Evolutionary conservation across 2,888 invertebrate genomes (phyloP).

Genomic region (Operophtera brumata): DNA sequence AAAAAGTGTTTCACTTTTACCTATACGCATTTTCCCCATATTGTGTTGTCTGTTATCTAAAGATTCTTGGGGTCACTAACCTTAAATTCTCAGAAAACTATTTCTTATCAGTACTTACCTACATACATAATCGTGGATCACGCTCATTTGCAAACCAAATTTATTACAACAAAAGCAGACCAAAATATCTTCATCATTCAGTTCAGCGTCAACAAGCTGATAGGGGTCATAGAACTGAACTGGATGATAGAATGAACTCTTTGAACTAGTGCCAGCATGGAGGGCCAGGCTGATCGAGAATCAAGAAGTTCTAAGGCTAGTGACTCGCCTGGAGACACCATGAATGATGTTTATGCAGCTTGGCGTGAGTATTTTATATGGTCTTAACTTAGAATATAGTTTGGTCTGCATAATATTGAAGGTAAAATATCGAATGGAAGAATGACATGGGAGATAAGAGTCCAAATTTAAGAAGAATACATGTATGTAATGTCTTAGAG

Average conservation of each 20-base stretch:
- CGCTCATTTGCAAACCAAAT: constrained; percentile 5
- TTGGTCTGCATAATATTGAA: too few relatives aligned
- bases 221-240: neutral
- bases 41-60: too few relatives aligned
- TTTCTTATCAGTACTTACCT: constrained; percentile 7
- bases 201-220: neutral
- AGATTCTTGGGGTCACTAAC: neutral
- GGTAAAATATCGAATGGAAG: too few relatives aligned
- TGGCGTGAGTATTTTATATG: constrained; percentile 79
- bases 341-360: constrained; percentile 83
- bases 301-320: constrained; percentile 68
- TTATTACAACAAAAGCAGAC: constrained; percentile 4
- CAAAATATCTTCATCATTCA: constrained; percentile 7
- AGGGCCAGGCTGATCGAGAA: constrained; percentile 55
- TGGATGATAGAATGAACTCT: neutral
- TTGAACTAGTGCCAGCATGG: constrained; percentile 45
- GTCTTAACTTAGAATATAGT: too few relatives aligned
- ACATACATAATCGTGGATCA: neutral
- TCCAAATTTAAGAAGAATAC: too few relatives aligned
- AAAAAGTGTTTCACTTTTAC: too few relatives aligned
- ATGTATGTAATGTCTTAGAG: too few relatives aligned
- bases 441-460: too few relatives aligned
- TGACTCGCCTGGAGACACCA: constrained; percentile 80
- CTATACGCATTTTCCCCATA: too few relatives aligned
- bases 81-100: neutral